These are phyloP conservation scores for Pocillopora grandis DNA, from an alignment of 92 coral and sea anemone species.

Conservation along the genomic window DNA sequence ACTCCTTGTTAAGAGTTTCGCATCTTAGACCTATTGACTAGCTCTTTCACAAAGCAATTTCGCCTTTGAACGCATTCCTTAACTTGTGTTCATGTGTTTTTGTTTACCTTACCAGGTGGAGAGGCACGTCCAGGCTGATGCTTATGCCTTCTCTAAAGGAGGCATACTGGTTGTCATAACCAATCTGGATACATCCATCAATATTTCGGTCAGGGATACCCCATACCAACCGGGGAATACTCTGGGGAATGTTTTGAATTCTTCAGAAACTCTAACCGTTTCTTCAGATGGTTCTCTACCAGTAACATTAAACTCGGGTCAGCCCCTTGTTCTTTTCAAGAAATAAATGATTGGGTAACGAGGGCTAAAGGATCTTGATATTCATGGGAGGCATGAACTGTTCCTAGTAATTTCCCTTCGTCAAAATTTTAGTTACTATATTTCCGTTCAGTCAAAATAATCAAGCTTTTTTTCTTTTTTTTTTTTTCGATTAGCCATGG, in stretches of 20 bases:
- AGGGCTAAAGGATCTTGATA: no score
- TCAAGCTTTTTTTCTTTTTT: no score
- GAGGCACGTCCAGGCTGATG: constrained; percentile 45
- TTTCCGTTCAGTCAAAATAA: no score
- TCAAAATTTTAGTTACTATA: no score
- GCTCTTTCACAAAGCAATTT: not conserved
- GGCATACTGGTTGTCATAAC: constrained; percentile 57
- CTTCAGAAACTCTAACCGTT: constrained; percentile 42
- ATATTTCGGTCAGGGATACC: constrained; percentile 35
- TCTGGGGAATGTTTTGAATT: constrained; percentile 55
- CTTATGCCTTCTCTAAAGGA: constrained; percentile 67
- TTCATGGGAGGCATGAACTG: no score
- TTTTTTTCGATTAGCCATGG: no score
- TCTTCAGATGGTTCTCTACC: constrained; percentile 45
- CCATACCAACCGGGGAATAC: constrained; percentile 51
- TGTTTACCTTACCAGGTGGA: constrained; percentile 36
- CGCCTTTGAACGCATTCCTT: not conserved
- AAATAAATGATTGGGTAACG: no score
- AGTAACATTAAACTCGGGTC: constrained; percentile 47
- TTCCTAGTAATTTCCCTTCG: no score
- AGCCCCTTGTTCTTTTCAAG: constrained; percentile 54
- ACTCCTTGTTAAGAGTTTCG: no score
- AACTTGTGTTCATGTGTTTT: not conserved
- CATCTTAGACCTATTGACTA: no score
- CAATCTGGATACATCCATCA: constrained; percentile 21